phyloP scores from a whole-genome alignment of 2,888 invertebrate genomes.

The Liopterus haemorrhoidalis region DNA sequence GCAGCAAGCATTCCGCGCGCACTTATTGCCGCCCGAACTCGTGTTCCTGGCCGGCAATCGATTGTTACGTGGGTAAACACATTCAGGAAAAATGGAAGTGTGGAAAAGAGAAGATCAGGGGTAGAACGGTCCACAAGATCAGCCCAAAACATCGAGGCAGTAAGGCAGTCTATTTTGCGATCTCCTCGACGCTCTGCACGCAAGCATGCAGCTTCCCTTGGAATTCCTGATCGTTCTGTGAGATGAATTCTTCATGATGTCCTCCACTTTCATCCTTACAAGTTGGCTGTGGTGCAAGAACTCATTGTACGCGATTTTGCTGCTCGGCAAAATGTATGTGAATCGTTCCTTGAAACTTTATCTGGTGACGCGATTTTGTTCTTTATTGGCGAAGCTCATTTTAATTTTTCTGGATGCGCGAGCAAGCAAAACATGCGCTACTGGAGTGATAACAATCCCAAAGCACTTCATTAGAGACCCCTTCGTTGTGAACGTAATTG shows the following conservation, averaged over 20 bases:
- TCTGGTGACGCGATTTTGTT: slow-evolving; percentile 23
- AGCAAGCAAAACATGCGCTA: slow-evolving; percentile 14
- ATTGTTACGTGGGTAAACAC: no score
- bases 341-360: slow-evolving; percentile 26
- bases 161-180: no score
- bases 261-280: slow-evolving; percentile 32
- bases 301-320: slow-evolving; percentile 26
- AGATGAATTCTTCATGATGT: slow-evolving; percentile 31
- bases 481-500: slow-evolving; percentile 29
- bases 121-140: no score
- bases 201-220: slow-evolving; percentile 33
- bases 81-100: no score
- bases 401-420: slow-evolving; percentile 21
- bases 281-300: slow-evolving; percentile 26
- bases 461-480: slow-evolving; percentile 30
- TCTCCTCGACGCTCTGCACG: no score
- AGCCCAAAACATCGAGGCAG: no score
- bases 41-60: no score
- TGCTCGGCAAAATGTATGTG: slow-evolving; percentile 28
- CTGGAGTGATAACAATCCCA: slow-evolving; percentile 28
- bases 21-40: no score
- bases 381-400: slow-evolving; percentile 30
- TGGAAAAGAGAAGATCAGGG: no score
- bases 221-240: slow-evolving; percentile 27
- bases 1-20: no score